Base-by-base conservation (phyloP, 2,797 vertebrate species). In the Kryptopterus vitreolus region DNA sequence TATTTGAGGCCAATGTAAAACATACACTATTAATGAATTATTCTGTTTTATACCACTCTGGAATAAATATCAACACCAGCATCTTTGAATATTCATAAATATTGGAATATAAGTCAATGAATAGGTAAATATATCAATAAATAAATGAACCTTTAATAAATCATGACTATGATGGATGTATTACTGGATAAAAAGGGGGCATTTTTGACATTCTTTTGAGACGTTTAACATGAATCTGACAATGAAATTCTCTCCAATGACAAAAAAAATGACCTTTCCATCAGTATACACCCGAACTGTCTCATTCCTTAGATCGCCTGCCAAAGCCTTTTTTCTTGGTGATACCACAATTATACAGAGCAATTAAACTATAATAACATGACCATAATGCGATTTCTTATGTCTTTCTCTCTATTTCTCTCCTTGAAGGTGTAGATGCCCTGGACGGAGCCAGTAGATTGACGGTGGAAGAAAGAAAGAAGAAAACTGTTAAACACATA, bases 341-440 rank as follows among this genome's bases (percentile, higher is more conserved):
- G 82, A 86, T 82, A 24, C 66, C 22, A 24, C 7, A 26, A 24
- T 79, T 82, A 83, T 82, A 76, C 82, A 82, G 87, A 38, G 77
- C 61, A 80, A 80, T 78, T 83, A 86, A 81, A 88, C 85, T 80
- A 86, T 48, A 20, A 50, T 79, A 38, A 16, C 58, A 75, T 33
- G 18, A 66, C 29, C 12, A 20, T 87, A 76, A 83, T 84, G 29
- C 72, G 22, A 48, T 78, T 73, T 78, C 26, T 29, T 80, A 33
- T 69, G 31, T 86, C 24, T 16, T 79, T 83, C 48, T 83, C 57
- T 81, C 55, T 80, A 22, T 85, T 62, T 85, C 66, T 72, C 16
- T 77, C 35, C 69, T 66, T 78, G 76, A 89, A 94, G 94, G 92
- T 93, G 88, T 93, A 89, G 90, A 91, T 92, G 91, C 89, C 89